Evolutionary conservation across 1,140 invertebrate species (phyloP), one percentile per base, ranked within the genome.

Genomic region (Brachionus angularis): DNA sequence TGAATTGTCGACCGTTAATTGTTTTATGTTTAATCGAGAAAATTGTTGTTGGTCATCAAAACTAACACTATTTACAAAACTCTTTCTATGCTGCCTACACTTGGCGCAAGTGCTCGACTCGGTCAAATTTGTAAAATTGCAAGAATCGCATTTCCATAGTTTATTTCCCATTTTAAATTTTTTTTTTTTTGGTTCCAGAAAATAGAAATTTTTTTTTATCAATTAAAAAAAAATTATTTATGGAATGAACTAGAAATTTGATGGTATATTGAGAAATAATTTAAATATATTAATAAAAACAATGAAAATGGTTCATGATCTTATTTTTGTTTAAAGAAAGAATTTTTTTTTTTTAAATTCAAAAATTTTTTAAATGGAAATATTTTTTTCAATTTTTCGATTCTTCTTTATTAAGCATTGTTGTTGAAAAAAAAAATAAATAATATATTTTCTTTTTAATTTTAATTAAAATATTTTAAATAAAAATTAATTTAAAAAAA

Each of bases 231-330:
- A 58, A 58, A 58, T 18, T 39, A 39, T 58, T 58, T 31, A 58
- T 58, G 53, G 53, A 58, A 58, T 58, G 39, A 50, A 50, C 39
- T 42, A 42, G 39, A 58, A 58, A 58, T 58, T 58, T 58, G 53
- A 58, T 23, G 36, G 53, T 39, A 58, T 39, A 39, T 39, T 18
- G 39, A 58, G 53, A 58, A 58, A 58, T 21, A 23, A 39, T 58
- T 55, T 31, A 10, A 55, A 34, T n/a, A n/a, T n/a, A 55, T n/a
- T 33, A 55, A 31, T 27, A 55, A 55, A 55, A 55, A 33, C 31
- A 34, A 27, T 55, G 39, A 58, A 58, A 58, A 39, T 58, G 53
- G 33, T 58, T 58, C 53, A 39, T 58, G 53, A 31, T 58, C 53
- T 39, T 58, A 39, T 58, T 58, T 58, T n/a, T n/a, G n/a, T n/a